Evolutionary conservation across 2,113 vertebrate species (phyloP).

Genomic region (Gopherus flavomarginatus): DNA sequence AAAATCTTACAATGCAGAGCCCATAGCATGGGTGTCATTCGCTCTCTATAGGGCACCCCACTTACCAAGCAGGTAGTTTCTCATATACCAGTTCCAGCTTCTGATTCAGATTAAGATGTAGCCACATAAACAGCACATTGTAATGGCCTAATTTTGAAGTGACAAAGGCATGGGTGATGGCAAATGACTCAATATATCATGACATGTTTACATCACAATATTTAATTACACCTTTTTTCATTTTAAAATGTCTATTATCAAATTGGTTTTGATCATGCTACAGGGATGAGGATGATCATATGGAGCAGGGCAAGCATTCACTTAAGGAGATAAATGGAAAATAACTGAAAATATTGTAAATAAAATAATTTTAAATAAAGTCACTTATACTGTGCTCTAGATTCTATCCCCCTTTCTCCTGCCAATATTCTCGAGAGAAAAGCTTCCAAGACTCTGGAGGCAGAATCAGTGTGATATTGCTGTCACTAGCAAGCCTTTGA

Average conservation of each 20-base stretch:
- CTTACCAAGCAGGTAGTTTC: no score
- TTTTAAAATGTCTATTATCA: not conserved
- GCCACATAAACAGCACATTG: not conserved
- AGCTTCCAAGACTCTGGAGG: not conserved
- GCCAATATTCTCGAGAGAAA: not conserved
- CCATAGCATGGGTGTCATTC: not conserved
- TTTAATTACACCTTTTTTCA: not conserved
- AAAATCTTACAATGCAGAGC: not conserved
- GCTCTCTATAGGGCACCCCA: not conserved
- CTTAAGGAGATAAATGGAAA: not conserved
- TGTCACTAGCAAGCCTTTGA: not conserved
- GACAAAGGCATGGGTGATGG: not conserved
- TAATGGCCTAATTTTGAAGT: not conserved
- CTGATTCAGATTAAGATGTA: not conserved
- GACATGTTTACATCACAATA: not conserved
- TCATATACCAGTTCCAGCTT: not conserved
- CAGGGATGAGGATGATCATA: not conserved
- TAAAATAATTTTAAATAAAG: not conserved
- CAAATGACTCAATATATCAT: not conserved
- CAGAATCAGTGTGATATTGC: not conserved
- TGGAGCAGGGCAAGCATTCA: not conserved
- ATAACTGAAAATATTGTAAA: not conserved
- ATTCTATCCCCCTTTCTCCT: not conserved
- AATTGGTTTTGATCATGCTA: not conserved
- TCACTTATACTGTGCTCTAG: not conserved